phyloP scores from a whole-genome alignment of 2,797 vertebrate species.

The Prunella strophiata region DNA sequence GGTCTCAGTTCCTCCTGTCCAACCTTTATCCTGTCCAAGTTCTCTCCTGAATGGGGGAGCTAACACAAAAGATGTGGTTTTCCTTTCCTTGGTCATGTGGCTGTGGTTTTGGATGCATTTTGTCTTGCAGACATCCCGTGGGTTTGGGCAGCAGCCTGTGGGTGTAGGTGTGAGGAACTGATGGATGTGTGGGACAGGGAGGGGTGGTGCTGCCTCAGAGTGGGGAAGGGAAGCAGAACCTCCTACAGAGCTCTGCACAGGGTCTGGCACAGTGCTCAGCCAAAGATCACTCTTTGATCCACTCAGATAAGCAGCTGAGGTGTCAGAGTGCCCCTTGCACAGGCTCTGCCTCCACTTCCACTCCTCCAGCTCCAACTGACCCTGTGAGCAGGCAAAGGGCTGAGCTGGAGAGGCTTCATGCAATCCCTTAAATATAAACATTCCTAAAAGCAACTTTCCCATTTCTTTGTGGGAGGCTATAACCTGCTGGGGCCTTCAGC shows the following conservation, averaged over 20 bases:
- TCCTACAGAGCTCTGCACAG: not conserved
- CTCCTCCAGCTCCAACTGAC: not conserved
- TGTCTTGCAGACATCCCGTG: not conserved
- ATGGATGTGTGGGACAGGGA: not conserved
- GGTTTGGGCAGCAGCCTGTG: not conserved
- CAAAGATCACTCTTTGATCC: not conserved
- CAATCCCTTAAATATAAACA: conserved; percentile 48
- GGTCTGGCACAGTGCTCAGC: not conserved
- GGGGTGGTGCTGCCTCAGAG: not conserved
- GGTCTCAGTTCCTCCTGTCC: not conserved
- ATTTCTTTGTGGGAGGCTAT: conserved; percentile 22
- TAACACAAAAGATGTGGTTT: not conserved
- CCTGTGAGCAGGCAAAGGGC: not conserved
- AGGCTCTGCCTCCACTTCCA: not conserved
- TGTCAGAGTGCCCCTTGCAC: not conserved
- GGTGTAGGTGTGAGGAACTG: not conserved
- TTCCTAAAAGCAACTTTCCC: conserved; percentile 35
- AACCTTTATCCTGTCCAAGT: not conserved
- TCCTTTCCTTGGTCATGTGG: not conserved
- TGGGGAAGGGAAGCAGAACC: not conserved
- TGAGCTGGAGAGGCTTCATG: not conserved
- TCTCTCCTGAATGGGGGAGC: not conserved
- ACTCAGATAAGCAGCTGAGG: not conserved
- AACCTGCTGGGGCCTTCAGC: conserved; percentile 33
- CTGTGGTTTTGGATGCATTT: not conserved